These are phyloP conservation scores for Esperia sulphurella DNA, from an alignment of 2,888 invertebrate species.

Conservation along the genomic window DNA sequence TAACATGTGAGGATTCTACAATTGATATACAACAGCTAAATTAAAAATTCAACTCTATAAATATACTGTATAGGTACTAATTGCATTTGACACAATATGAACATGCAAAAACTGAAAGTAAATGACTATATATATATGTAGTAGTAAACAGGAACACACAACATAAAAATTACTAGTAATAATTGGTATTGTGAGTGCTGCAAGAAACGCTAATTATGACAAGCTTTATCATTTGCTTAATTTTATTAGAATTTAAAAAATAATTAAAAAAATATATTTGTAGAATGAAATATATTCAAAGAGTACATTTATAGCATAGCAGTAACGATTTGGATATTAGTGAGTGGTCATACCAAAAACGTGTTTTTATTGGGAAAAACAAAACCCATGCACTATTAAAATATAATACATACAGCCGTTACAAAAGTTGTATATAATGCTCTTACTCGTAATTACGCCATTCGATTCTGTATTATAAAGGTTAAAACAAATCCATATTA, in stretches of 20 bases:
- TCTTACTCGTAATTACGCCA: slow-evolving; percentile 70
- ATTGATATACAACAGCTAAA: no score
- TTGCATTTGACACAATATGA: no score
- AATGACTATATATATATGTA: no score
- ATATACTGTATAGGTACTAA: no score
- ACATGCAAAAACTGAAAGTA: no score
- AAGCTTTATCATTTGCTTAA: not conserved
- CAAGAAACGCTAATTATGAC: no score
- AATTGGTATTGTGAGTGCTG: no score
- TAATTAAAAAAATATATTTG: not conserved
- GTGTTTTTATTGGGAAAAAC: slow-evolving; percentile 1
- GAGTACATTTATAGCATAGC: slow-evolving; percentile 1
- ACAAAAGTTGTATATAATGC: slow-evolving; percentile 67
- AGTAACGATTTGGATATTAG: not conserved
- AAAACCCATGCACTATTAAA: slow-evolving; percentile 43
- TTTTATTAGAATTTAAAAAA: not conserved
- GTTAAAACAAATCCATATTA: slow-evolving; percentile 23
- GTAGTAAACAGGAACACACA: no score
- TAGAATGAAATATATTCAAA: no score
- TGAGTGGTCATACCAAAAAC: not conserved
- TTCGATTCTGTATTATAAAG: slow-evolving; percentile 66
- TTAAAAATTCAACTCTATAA: no score
- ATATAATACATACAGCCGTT: slow-evolving; percentile 71
- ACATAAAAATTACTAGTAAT: no score
- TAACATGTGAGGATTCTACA: no score